Base-by-base conservation (phyloP, 53 echinoderm and acorn worm species). In the Actinopyga echinites region DNA sequence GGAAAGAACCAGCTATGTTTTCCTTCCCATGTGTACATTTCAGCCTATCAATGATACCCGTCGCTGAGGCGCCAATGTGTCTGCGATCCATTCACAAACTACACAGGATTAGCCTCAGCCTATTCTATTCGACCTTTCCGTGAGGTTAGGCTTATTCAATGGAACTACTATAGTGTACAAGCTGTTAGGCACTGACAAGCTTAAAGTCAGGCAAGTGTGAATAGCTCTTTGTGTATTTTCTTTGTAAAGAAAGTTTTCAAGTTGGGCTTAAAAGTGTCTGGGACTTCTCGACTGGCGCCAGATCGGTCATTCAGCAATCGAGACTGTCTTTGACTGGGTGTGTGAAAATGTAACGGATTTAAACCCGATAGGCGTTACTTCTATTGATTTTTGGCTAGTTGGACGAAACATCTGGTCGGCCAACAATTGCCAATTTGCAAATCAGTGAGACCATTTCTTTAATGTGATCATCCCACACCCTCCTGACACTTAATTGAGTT, bases 271-370 rank as follows among this genome's bases (percentile, higher is more conserved):
- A 68, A 22, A 38, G 13, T 68, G 68, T 68, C 68, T 68, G 68
- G n/a, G 68, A 38, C 68, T 38, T 38, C 8, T 68, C 68, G 28
- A 33, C 68, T 68, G 68, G 68, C 68, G 68, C 68, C 68, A 68
- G 68, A 30, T 63, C 63, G 31, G 63, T 49, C 49, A 15, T 49
- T 49, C 1, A 49, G 49, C 49, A 49, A 49, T 49, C 49, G 49
- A 49, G 49, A 49, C 13, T 49, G 49, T 49, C 49, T 49, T 49
- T 49, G 49, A 49, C 49, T 13, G 4, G 49, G 49, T 49, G 49
- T 49, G 49, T 49, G 49, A 49, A 49, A 49, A 49, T 49, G 49
- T 49, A 49, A 49, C 49, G 49, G 49, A 49, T 49, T 49, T 49
- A 49, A 49, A 49, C 49, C 49, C 49, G 49, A 49, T 49, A 49